Evolutionary conservation across 2,113 vertebrate genomes (phyloP), one percentile per base, ranked within the genome.

Genomic region (Sphyrna mokarran): DNA sequence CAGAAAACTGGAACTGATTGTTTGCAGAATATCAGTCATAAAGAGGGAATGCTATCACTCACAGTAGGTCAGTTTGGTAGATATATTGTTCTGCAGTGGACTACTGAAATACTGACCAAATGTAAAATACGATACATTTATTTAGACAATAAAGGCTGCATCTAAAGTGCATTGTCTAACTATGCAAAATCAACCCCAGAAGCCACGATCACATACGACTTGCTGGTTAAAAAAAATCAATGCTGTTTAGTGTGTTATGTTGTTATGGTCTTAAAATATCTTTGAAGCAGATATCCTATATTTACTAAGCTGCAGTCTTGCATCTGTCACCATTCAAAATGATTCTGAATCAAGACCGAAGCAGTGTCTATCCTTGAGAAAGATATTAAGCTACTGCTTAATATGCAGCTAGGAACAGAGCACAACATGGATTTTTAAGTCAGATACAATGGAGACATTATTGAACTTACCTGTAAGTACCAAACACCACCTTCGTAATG

Each of bases 1-100:
- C 89, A 93, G 29, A 93, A 93, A 93, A 61, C 89, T n/a, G 89
- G 89, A 89, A 63, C 89, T 91, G 89, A 66, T 22, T 66, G 87
- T 16, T 85, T 85, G 48, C 85, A 37, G 58, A 66, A 66, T 22
- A 40, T 63, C 61, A 18, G 87, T 18, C 89, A 93, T n/a, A 93
- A 93, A 66, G 61, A 5, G 16, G 6, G n/a, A 68, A 61, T 66
- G 61, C 61, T n/a, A 43, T n/a, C 58, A 91, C 29, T 91, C 58
- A 66, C 89, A 91, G 16, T 63, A 61, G 33, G 89, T 91, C 89
- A 33, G 33, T 37, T 37, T 22, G 61, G 89, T 66, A 37, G n/a
- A 63, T 20, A 23, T 13, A 61, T 16, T 66, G 29, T 6, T 83
- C 11, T 16, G 37, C 61, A 58, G 61, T 66, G 29, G 3, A 8